Evolutionary conservation across 2,797 vertebrate genomes (phyloP), one percentile per base, ranked within the genome.

Genomic region (Apogon talboti): DNA sequence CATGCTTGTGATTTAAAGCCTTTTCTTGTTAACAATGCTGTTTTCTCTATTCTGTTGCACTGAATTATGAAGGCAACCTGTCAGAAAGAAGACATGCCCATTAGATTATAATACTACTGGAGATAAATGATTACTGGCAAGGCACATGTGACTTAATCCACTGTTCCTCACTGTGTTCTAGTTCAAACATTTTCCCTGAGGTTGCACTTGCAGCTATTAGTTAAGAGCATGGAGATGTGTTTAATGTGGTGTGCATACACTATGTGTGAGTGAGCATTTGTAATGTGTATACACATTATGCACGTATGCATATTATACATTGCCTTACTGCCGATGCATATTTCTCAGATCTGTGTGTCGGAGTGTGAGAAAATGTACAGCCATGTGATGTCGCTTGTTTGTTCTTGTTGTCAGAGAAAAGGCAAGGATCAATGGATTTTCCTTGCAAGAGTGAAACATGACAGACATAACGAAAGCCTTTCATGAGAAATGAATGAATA

Each of bases 401-500:
- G 88, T 91, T 89, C 89, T 86, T 71, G 80, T 85, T 88, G 87
- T 90, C 79, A 59, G 79, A 85, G 81, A 90, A 89, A 92, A 91
- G 85, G 79, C 90, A 79, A 86, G 85, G 92, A 94, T 94, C 93
- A 94, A 93, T 94, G 91, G 92, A 92, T 93, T 92, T 86, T 92
- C 88, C 84, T 86, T 82, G 82, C 90, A 76, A 91, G 87, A 93
- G 89, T 90, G 92, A 93, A 93, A 94, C 92, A 92, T 90, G 93
- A 92, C 93, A 94, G 93, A 94, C 89, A 91, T 91, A 92, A 92
- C 88, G 88, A 93, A 95, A 94, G 90, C 91, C 92, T 94, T 94
- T 95, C 93, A 94, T 94, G 92, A 93, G 88, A 90, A 89, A 87
- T 82, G 79, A 79, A 94, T 94, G 92, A 93, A 95, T 94, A 92